Base-by-base conservation (phyloP, 2,113 vertebrate genomes). In the Amia ocellicauda region DNA sequence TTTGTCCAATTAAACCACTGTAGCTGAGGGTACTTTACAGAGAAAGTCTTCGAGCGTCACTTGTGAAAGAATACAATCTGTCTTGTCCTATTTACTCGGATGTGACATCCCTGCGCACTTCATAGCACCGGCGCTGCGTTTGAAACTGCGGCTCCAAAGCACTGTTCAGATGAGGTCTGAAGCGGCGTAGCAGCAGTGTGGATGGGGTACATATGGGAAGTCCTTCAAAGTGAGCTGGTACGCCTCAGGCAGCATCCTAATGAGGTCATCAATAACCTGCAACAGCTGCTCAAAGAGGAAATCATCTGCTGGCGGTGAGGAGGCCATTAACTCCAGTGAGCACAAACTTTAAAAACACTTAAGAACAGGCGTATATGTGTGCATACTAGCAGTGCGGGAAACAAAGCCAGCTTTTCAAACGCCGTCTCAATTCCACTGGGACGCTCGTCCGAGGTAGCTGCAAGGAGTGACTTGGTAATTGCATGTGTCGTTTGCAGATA, bases 231-330 rank as follows among this genome's bases (percentile, higher is more conserved):
- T 88, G 76, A 74, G 54, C 79, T 82, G 67, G 69, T 61, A 17
- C 79, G 82, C 92, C 80, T 80, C 88, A 78, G 89, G 91, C 90
- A 85, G 89, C 82, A 76, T 90, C 83, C 85, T 93, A 93, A 94
- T 91, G 89, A 91, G 91, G 82, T 88, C 91, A 92, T 94, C 90
- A 91, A 93, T 93, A 95, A 94, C 88, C 85, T 78, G 81, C 81
- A 93, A 90, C 91, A 94, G 93, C 92, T 95, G 93, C 90, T 93
- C 80, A 60, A 71, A 88, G 83, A 90, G 85, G 83, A 84, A 90
- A 86, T 93, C 88, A 89, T 90, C 88, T 91, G 90, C 80, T 90
- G 73, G 78, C 73, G 31, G 5, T 7, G 31, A 36, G 31, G 11
- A 36, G 31, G 31, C 31, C 31, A 36, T 36, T 36, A 36, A 36